A percentile compares a stretch with the other conserved stretches of the same genome.
phyloP scores from a whole-genome alignment of 1,140 invertebrate species.

The Harlomillsia oculata region DNA sequence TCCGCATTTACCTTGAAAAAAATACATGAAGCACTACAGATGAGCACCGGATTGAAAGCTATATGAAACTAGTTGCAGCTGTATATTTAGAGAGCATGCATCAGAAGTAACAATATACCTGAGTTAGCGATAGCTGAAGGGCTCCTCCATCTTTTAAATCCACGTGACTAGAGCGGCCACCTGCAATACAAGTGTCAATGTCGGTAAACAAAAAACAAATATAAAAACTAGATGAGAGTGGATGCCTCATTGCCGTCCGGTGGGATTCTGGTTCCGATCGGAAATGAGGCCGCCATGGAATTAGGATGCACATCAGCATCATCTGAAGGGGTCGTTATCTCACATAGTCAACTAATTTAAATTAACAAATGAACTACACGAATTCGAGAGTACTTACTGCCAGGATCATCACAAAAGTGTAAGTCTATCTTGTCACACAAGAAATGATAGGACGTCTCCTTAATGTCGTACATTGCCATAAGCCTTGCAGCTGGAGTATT shows the following conservation, averaged over 20 bases:
- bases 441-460: conserved; percentile 96
- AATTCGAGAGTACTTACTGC: conserved; percentile 58
- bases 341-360: too few species aligned
- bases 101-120: conserved; percentile 15
- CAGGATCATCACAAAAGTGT: conserved; percentile 93
- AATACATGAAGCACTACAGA: background rate
- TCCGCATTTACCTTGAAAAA: conserved; percentile 74
- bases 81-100: background rate
- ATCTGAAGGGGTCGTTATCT: too few species aligned
- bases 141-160: conserved; percentile 80
- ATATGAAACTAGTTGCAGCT: background rate
- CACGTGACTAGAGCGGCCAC: conserved; percentile 69
- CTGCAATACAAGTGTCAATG: conserved; percentile 42
- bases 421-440: conserved; percentile 87
- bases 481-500: conserved; percentile 50
- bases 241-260: background rate
- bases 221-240: background rate
- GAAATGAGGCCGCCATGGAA: too few species aligned
- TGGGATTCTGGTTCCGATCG: background rate
- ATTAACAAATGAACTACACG: too few species aligned
- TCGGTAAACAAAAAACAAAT: background rate
- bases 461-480: conserved; percentile 83
- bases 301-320: too few species aligned
- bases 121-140: conserved; percentile 75
- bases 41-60: background rate